phyloP scores from a whole-genome alignment of 2,113 vertebrate species.

The Notiomystis cincta region DNA sequence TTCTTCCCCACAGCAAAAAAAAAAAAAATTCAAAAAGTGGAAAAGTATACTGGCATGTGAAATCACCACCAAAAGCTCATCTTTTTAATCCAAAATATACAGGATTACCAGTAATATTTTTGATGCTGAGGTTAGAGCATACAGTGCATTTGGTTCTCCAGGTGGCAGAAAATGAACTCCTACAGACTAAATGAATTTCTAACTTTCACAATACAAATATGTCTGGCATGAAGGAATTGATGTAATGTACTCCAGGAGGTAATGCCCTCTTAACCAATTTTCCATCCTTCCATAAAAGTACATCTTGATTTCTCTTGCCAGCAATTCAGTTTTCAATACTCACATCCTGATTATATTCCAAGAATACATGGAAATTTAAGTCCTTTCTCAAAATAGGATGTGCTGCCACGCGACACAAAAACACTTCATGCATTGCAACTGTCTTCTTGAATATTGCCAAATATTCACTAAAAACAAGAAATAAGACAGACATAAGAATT shows the following conservation, averaged over 20 bases:
- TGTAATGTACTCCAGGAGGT: constrained; percentile 15
- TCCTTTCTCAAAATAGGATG: constrained; percentile 97
- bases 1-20: background rate
- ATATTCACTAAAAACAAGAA: constrained; percentile 86
- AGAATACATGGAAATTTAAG: constrained; percentile 98
- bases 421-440: constrained; percentile 98
- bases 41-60: background rate
- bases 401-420: constrained; percentile 94
- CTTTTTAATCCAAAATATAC: background rate
- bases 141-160: background rate
- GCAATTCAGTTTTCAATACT: constrained; percentile 72
- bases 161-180: background rate
- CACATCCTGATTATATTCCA: constrained; percentile 99
- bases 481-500: constrained; percentile 27
- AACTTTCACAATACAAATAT: background rate
- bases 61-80: background rate
- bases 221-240: background rate
- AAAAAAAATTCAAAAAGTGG: background rate
- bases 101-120: background rate
- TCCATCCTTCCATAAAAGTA: constrained; percentile 26
- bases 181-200: background rate
- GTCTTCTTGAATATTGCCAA: constrained; percentile 99
- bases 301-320: background rate
- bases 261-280: constrained; percentile 41
- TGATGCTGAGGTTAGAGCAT: background rate